A percentile compares a stretch with the other conserved stretches of the same genome.
Conservation (phyloP, 2,797 vertebrate genomes). For the Anniella stebbinsi region DNA sequence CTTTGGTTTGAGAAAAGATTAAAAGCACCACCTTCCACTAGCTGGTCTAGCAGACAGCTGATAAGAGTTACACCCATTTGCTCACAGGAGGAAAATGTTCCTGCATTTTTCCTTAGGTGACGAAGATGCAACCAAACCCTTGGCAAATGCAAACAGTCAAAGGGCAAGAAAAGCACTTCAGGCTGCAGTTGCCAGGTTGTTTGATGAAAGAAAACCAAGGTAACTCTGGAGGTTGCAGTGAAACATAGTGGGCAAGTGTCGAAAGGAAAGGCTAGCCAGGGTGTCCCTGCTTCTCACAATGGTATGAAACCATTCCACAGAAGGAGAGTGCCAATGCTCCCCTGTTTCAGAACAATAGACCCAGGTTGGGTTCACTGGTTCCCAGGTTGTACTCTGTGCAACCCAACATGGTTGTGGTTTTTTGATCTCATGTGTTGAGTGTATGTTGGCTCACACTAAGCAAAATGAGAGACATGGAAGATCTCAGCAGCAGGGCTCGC, state of each 20-base stretch:
- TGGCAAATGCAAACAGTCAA: conserved; percentile 71
- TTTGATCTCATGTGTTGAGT: no score
- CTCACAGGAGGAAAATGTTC: background rate
- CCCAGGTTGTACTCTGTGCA: background rate
- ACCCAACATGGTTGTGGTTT: no score
- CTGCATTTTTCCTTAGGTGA: conserved; percentile 53
- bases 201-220: conserved; percentile 1
- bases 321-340: conserved; percentile 27
- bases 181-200: background rate
- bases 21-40: background rate
- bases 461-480: background rate
- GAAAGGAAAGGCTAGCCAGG: background rate
- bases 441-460: background rate
- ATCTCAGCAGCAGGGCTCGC: background rate
- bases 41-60: background rate
- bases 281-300: background rate
- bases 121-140: conserved; percentile 65
- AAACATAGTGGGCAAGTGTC: background rate
- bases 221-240: background rate
- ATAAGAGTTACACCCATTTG: background rate
- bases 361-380: background rate
- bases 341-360: background rate
- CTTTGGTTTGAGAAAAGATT: conserved; percentile 13
- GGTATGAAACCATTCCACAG: background rate
- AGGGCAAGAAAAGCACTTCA: conserved; percentile 44